phyloP scores from a whole-genome alignment of 1,140 invertebrate species.

The Sinonovacula constricta region DNA sequence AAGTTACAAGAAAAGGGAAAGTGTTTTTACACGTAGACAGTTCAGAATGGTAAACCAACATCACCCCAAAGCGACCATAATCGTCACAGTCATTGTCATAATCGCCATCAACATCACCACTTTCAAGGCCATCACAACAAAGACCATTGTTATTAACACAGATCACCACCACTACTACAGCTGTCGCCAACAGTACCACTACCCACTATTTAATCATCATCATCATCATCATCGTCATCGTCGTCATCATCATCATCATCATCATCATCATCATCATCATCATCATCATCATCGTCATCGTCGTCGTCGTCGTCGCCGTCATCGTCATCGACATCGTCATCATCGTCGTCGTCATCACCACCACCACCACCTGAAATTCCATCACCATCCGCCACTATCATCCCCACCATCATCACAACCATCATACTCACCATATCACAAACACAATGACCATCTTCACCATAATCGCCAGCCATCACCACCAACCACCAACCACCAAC shows the following conservation, averaged over 20 bases:
- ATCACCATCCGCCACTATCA: neutral
- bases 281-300: constrained; percentile 4
- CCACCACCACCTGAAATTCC: neutral
- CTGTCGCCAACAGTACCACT: neutral
- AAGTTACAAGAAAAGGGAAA: too few species aligned
- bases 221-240: constrained; percentile 4
- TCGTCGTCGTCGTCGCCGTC: constrained; percentile 3
- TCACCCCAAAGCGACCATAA: too few species aligned
- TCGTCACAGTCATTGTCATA: too few species aligned
- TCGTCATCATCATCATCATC: constrained; percentile 4
- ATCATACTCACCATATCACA: neutral
- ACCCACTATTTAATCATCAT: neutral
- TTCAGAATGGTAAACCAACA: too few species aligned
- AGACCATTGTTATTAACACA: too few species aligned
- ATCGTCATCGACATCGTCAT: constrained; percentile 1
- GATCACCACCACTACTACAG: neutral
- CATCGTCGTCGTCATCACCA: constrained; percentile 3
- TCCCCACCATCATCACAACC: neutral
- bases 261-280: constrained; percentile 4
- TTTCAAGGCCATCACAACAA: too few species aligned
- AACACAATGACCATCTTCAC: neutral
- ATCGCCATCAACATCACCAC: too few species aligned
- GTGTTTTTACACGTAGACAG: too few species aligned
- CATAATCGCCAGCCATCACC: constrained; percentile 1
- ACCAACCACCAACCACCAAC: neutral